Conservation (phyloP, 2,113 vertebrate genomes). For the Nettapus auritus region DNA sequence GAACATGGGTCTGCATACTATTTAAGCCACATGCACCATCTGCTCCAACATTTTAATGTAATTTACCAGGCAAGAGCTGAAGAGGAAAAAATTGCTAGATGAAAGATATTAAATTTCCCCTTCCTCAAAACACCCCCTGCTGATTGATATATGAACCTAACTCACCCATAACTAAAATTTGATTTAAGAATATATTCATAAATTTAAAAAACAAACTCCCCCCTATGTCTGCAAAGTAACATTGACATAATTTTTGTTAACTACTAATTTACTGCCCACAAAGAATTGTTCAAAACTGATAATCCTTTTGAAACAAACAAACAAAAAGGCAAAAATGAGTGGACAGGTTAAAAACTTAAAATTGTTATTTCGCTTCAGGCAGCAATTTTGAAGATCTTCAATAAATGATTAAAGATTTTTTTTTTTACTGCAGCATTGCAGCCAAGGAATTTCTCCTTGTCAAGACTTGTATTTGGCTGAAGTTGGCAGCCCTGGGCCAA, state of each 20-base stretch:
- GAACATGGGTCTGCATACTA: conserved; percentile 37
- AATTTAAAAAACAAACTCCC: neutral
- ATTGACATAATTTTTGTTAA: neutral
- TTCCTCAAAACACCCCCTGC: conserved; percentile 8
- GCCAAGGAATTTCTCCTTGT: neutral
- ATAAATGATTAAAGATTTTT: neutral
- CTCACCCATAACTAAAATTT: conserved; percentile 25
- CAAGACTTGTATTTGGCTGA: conserved; percentile 22
- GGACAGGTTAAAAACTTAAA: neutral
- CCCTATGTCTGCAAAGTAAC: conserved; percentile 3
- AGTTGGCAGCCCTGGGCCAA: conserved; percentile 41
- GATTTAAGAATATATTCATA: conserved; percentile 31
- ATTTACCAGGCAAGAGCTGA: conserved; percentile 47
- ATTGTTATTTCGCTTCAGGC: neutral
- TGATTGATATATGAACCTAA: conserved; percentile 58
- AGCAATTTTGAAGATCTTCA: neutral
- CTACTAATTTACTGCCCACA: neutral
- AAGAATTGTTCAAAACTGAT: neutral
- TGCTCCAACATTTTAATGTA: conserved; percentile 58
- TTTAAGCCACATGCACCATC: conserved; percentile 55
- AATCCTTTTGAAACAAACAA: neutral
- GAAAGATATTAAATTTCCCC: conserved; percentile 42
- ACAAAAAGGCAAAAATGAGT: neutral
- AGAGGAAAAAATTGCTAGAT: neutral
- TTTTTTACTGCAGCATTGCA: neutral